Evolutionary conservation across 2,113 vertebrate species (phyloP).

Genomic region (Oxygymnocypris stewartii): DNA sequence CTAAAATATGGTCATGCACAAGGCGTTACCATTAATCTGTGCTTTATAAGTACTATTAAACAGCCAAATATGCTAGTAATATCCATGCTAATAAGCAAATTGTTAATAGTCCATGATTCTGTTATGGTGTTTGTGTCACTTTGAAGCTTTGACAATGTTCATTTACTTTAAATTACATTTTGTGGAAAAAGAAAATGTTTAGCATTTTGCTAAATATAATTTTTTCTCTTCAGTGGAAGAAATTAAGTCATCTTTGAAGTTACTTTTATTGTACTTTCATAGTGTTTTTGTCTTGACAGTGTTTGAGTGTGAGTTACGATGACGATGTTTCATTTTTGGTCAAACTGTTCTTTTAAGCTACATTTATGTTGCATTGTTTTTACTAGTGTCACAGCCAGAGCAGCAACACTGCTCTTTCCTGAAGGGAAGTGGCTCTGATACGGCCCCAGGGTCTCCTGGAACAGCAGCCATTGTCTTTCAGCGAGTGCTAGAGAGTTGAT

Average conservation of each 20-base stretch:
- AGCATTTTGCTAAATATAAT: background rate
- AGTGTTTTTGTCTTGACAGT: background rate
- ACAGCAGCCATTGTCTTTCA: slow-evolving; percentile 74
- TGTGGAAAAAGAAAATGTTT: background rate
- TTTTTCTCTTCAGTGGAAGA: background rate
- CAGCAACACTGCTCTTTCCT: slow-evolving; percentile 72
- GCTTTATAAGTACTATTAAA: no score
- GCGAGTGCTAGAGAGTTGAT: slow-evolving; percentile 68
- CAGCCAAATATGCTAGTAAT: no score
- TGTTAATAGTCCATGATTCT: background rate
- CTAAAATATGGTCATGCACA: no score
- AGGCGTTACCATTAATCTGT: no score
- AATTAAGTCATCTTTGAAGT: background rate
- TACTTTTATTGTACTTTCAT: background rate
- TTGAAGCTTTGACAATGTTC: background rate
- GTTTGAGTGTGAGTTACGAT: background rate
- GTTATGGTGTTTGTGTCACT: background rate
- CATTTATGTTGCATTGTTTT: no score
- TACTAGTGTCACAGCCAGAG: slow-evolving; percentile 31
- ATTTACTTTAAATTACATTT: no score
- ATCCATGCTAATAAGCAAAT: no score
- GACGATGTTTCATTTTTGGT: background rate
- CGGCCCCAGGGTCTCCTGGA: slow-evolving; percentile 59
- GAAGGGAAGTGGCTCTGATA: slow-evolving; percentile 68
- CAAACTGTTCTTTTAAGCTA: background rate